Conservation (phyloP, 2,888 invertebrate genomes). For the Tridacna gigas region DNA sequence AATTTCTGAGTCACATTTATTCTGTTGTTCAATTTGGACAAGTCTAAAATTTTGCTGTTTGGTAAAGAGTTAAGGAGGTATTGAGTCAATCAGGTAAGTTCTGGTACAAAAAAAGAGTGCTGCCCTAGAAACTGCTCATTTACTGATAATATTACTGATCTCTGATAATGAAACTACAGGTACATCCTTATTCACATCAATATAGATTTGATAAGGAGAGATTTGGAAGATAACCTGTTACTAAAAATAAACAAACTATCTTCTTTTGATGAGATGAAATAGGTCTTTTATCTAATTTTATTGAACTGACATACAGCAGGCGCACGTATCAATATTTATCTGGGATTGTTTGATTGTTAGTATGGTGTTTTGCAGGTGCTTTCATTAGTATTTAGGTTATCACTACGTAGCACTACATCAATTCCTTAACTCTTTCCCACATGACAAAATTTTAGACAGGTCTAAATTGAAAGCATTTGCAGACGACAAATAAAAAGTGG, state of each 20-base stretch:
- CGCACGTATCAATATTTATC: too few relatives aligned
- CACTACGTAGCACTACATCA: background rate
- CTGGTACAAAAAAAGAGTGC: background rate
- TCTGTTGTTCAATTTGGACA: too few relatives aligned
- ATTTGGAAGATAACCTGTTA: conserved; percentile 6
- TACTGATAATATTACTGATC: conserved; percentile 24
- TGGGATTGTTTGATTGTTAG: too few relatives aligned
- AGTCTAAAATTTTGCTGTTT: too few relatives aligned
- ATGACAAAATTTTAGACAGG: too few relatives aligned
- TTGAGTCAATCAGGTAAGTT: too few relatives aligned
- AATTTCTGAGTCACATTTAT: too few relatives aligned
- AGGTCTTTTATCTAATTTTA: conserved; percentile 1
- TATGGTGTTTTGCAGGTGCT: background rate
- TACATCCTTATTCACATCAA: conserved; percentile 21
- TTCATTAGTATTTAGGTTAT: background rate
- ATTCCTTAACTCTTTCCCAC: background rate
- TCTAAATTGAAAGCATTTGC: too few relatives aligned
- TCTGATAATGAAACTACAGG: conserved; percentile 21
- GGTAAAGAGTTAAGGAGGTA: too few relatives aligned
- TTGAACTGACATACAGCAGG: background rate
- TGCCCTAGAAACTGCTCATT: conserved; percentile 7
- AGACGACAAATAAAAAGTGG: too few relatives aligned
- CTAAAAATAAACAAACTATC: background rate
- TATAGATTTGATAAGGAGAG: conserved; percentile 6
- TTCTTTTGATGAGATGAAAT: conserved; percentile 5